Percentiles rank a stretch among this genome's conserved stretches.
Evolutionary conservation across 1,140 invertebrate species (phyloP).

Genomic region (Spodoptera litura): DNA sequence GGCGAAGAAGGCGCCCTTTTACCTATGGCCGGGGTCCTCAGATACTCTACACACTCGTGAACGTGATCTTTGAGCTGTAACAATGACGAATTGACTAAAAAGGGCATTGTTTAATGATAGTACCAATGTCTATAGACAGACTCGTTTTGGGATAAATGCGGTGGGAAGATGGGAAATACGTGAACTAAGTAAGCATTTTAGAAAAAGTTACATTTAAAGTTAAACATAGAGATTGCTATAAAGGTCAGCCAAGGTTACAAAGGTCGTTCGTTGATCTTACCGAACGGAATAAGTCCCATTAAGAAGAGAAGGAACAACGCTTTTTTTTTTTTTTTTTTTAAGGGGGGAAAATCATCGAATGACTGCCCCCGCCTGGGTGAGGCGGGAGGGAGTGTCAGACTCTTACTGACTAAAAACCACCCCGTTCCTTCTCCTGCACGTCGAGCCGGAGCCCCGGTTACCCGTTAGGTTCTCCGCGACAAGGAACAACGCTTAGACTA

Average conservation of each 20-base stretch:
- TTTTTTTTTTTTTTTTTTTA: too few relatives aligned
- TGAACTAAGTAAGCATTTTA: not conserved
- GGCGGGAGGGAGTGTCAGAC: too few relatives aligned
- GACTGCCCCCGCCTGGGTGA: too few relatives aligned
- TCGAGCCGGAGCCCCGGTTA: too few relatives aligned
- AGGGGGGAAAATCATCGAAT: too few relatives aligned
- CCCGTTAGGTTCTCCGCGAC: too few relatives aligned
- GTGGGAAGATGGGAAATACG: conserved; percentile 33
- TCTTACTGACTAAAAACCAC: too few relatives aligned
- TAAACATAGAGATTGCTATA: not conserved
- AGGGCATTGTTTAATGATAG: conserved; percentile 43
- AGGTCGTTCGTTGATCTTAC: not conserved
- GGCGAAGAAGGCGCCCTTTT: conserved; percentile 63
- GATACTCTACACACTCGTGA: conserved; percentile 16
- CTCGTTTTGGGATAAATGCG: conserved; percentile 4
- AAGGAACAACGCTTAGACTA: not conserved
- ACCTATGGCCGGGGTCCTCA: conserved; percentile 60
- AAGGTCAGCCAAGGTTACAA: not conserved
- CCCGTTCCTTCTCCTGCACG: too few relatives aligned
- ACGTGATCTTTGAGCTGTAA: conserved; percentile 46
- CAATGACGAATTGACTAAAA: conserved; percentile 49
- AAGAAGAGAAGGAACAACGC: not conserved
- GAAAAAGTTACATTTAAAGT: not conserved
- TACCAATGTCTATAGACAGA: conserved; percentile 11
- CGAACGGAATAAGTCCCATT: not conserved